Percentiles rank a stretch among this genome's conserved stretches.
These are phyloP conservation scores for Esox niger DNA, from an alignment of 2,113 vertebrate genomes.

Conservation along the genomic window DNA sequence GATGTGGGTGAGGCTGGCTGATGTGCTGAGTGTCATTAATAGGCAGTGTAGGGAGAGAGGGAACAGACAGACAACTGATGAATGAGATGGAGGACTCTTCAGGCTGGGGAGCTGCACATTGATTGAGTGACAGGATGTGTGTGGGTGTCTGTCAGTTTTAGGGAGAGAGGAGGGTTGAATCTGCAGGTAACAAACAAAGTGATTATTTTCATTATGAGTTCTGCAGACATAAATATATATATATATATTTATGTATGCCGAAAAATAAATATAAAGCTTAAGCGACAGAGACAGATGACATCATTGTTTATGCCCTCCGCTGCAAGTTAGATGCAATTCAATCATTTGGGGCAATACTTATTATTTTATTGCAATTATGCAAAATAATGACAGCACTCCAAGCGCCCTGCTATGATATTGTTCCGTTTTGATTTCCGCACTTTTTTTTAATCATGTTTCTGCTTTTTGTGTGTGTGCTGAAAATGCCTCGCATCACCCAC, in stretches of 20 bases:
- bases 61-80: slow-evolving; percentile 32
- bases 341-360: slow-evolving; percentile 32
- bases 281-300: slow-evolving; percentile 24
- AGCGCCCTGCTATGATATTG: slow-evolving; percentile 14
- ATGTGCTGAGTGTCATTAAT: slow-evolving; percentile 34
- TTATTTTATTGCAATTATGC: slow-evolving; percentile 43
- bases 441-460: slow-evolving; percentile 6
- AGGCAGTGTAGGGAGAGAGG: slow-evolving; percentile 24
- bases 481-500: slow-evolving; percentile 8
- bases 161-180: not conserved
- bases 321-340: slow-evolving; percentile 37
- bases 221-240: too few relatives aligned
- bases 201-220: slow-evolving; percentile 56
- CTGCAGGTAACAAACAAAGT: slow-evolving; percentile 46
- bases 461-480: not conserved
- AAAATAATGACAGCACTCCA: slow-evolving; percentile 23
- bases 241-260: too few relatives aligned
- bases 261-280: slow-evolving; percentile 14
- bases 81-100: slow-evolving; percentile 41
- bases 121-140: slow-evolving; percentile 45
- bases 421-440: slow-evolving; percentile 17
- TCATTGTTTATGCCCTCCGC: slow-evolving; percentile 33
- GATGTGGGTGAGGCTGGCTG: slow-evolving; percentile 1
- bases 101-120: slow-evolving; percentile 24
- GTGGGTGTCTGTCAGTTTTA: slow-evolving; percentile 6